Evolutionary conservation across 2,797 vertebrate genomes (phyloP), one percentile per base, ranked within the genome.

Genomic region (Mus caroli): DNA sequence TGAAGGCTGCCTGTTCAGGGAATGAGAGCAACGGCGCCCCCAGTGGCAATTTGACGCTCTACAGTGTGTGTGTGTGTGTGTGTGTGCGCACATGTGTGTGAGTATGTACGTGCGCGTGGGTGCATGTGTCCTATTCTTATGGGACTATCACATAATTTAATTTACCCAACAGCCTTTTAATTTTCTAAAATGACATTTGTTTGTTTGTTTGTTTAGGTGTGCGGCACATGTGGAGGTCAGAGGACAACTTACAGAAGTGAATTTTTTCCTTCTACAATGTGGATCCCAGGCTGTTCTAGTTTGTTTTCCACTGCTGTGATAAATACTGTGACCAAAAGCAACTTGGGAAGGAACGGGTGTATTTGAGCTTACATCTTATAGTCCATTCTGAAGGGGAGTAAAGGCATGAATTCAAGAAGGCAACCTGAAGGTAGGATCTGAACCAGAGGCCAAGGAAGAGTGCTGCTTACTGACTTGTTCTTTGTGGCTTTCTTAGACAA

Each of bases 1-100:
- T 19, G 56, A 79, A 79, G 6, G 15, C 7, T 54, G 54, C 37
- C 6, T 19, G 46, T 17, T 1, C 6, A 13, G 43, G 37, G 34
- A 7, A 4, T 4, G 7, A 24, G 40, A 60, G 34, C 0, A 1
- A 31, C 24, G 64, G 50, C 1, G 10, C 31, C 34, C 19, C 34
- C 4, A 5, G 50, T 43, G 28, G 75, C 1, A 0, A 13, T 9
- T 19, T 1, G 24, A 79, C 34, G 56, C 64, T 82, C 50, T 60
- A 54, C 4, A 19, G 34, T 69, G 4, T 34, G 7, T 62, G 6
- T n/a, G 11, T 75, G 6, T 43, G 6, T 69, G 6, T n/a, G 31
- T 69, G 67, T n/a, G 31, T n/a, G 34, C 34, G 64, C 6, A 28
- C 31, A 12, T 6, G 62, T 15, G 28, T 7, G 13, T 34, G 64